Percentiles rank a stretch among this genome's conserved stretches.
Evolutionary conservation across 2,888 invertebrate genomes (phyloP).

Genomic region (Aphelenchoides bicaudatus): DNA sequence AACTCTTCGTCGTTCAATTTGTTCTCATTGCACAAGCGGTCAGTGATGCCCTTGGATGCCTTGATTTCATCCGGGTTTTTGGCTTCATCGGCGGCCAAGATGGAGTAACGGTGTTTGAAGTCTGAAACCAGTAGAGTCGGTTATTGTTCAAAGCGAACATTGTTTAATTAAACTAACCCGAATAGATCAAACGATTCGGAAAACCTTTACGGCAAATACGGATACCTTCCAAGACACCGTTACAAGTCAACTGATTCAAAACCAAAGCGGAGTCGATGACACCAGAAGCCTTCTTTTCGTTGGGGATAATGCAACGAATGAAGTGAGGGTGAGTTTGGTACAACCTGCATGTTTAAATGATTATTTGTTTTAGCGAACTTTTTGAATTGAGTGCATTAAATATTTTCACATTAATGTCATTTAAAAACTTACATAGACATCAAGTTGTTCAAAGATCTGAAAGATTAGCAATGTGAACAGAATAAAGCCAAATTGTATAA

Average conservation of each 20-base stretch:
- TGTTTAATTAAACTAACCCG: constrained; percentile 84
- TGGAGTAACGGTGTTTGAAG: constrained; percentile 73
- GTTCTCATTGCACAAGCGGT: constrained; percentile 47
- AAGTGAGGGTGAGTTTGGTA: constrained; percentile 97
- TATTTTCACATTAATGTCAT: too few relatives aligned
- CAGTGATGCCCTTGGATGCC: constrained; percentile 52
- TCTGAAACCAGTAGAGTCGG: constrained; percentile 16
- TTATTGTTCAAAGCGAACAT: constrained; percentile 49
- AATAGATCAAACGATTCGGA: constrained; percentile 99
- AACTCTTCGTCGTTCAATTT: constrained; percentile 63
- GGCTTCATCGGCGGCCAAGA: constrained; percentile 85
- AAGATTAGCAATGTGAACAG: too few relatives aligned
- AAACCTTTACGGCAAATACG: constrained; percentile 97
- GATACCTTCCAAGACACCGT: constrained; percentile 99
- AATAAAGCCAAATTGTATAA: too few relatives aligned
- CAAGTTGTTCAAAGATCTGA: constrained; percentile 88
- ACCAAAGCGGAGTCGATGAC: constrained; percentile 96
- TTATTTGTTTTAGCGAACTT: too few relatives aligned
- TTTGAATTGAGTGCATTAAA: too few relatives aligned
- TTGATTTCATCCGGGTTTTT: constrained; percentile 65
- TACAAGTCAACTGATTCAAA: constrained; percentile 99
- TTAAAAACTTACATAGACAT: too few relatives aligned
- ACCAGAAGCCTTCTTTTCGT: constrained; percentile 70
- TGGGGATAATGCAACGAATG: constrained; percentile 99
- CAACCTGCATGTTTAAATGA: too few relatives aligned